Evolutionary conservation across 1,140 invertebrate genomes (phyloP), one percentile per base, ranked within the genome.

Genomic region (Neodiprion fabricii): DNA sequence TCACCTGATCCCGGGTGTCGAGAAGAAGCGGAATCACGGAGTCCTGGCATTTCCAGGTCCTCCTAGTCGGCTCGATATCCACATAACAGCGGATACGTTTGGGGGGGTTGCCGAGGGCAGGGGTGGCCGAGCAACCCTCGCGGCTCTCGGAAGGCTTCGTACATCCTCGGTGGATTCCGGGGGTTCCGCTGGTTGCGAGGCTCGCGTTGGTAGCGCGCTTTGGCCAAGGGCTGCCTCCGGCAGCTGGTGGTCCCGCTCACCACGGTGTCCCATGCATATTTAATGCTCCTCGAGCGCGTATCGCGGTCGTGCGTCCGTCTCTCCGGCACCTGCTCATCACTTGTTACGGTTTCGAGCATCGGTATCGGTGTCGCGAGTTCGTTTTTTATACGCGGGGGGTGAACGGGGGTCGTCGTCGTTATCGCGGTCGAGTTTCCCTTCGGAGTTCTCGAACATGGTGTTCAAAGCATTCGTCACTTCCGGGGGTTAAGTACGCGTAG

Each of bases 161-260:
- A 61, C 8, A 61, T 61, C 53, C 53, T 61, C 53, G 53, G 53
- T 5, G 53, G n/a, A 61, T 61, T 61, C 53, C 53, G 53, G 11
- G 10, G 53, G 53, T 17, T 61, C 53, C 53, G n/a, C n/a, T 61
- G 11, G n/a, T 61, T 61, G 11, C 53, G 53, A 61, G 53, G 53
- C 11, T 61, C 53, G 53, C 53, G 53, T 61, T 61, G 53, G 3
- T 5, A 17, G 53, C 53, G 53, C 53, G 53, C 53, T 61, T 61
- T 61, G 53, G 53, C 53, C n/a, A 17, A 61, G n/a, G n/a, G 53
- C 53, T 61, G 53, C 53, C 53, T 5, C 11, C 11, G 53, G 53
- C 53, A 61, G 53, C 53, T 61, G 53, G 53, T 61, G 53, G 53
- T 61, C 53, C 53, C 53, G 53, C 53, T 61, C 53, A 61, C 28